A percentile compares a stretch with the other conserved stretches of the same genome.
Evolutionary conservation across 2,113 vertebrate species (phyloP).

Genomic region (Prolemur simus): DNA sequence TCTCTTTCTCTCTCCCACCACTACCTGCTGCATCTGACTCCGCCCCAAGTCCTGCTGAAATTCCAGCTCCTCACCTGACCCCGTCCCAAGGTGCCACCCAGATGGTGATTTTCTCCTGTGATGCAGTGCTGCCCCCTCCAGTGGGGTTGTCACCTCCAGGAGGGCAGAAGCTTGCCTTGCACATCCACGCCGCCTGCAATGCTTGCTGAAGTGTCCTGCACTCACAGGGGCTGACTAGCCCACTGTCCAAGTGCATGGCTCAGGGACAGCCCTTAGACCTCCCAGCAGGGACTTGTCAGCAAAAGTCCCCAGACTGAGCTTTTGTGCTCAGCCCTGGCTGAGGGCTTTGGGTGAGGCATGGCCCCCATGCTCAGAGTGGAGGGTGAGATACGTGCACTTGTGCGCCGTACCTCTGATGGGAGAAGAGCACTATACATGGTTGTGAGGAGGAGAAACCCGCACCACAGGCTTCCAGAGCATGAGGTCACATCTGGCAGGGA

Average conservation of each 20-base stretch:
- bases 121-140: no score
- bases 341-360: neutral
- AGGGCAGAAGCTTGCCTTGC: neutral
- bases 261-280: neutral
- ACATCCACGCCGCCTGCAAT: accelerated
- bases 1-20: accelerated
- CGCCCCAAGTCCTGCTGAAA: neutral
- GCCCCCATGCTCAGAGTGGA: neutral
- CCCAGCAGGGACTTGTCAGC: neutral
- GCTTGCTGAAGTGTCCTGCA: neutral
- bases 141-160: neutral
- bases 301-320: neutral
- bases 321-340: no score
- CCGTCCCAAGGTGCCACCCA: accelerated
- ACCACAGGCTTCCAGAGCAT: neutral
- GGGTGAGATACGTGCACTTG: neutral
- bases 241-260: neutral
- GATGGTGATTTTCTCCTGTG: neutral
- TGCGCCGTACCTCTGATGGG: no score
- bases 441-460: neutral
- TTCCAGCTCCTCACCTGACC: neutral
- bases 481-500: neutral
- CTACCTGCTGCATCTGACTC: no score
- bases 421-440: neutral
- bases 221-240: no score